Evolutionary conservation across 2,888 invertebrate species (phyloP).

Genomic region (Laothoe populi): DNA sequence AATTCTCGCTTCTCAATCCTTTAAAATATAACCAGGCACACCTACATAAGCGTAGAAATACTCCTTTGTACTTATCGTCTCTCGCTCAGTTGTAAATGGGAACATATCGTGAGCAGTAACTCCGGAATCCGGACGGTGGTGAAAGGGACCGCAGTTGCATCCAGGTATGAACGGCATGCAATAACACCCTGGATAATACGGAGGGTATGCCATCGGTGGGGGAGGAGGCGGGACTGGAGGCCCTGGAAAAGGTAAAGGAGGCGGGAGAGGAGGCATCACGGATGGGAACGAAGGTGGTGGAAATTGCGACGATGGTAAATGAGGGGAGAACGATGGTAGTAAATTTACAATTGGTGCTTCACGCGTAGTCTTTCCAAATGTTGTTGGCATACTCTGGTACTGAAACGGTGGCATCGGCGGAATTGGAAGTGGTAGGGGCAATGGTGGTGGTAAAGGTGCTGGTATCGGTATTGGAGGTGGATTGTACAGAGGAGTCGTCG

Average conservation of each 20-base stretch:
- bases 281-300: slow-evolving; percentile 21
- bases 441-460: slow-evolving; percentile 35
- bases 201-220: slow-evolving; percentile 23
- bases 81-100: not conserved
- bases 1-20: not conserved
- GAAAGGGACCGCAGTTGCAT: slow-evolving; percentile 16
- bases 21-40: slow-evolving; percentile 50
- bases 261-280: not conserved
- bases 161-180: not conserved
- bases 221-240: slow-evolving; percentile 27
- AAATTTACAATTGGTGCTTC: slow-evolving; percentile 25
- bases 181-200: slow-evolving; percentile 14
- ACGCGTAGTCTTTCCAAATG: not conserved
- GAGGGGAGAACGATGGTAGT: slow-evolving; percentile 30
- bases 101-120: too few relatives aligned
- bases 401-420: slow-evolving; percentile 33
- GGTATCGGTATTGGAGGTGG: slow-evolving; percentile 9
- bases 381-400: slow-evolving; percentile 33
- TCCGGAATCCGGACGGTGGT: slow-evolving; percentile 4
- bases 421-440: slow-evolving; percentile 29
- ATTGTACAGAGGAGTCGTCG: not conserved
- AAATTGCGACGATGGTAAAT: not conserved
- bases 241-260: not conserved
- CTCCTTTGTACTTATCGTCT: slow-evolving; percentile 33
- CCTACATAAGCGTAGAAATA: slow-evolving; percentile 60